phyloP scores from a whole-genome alignment of 2,888 invertebrate genomes.

The Torymus auratus region DNA sequence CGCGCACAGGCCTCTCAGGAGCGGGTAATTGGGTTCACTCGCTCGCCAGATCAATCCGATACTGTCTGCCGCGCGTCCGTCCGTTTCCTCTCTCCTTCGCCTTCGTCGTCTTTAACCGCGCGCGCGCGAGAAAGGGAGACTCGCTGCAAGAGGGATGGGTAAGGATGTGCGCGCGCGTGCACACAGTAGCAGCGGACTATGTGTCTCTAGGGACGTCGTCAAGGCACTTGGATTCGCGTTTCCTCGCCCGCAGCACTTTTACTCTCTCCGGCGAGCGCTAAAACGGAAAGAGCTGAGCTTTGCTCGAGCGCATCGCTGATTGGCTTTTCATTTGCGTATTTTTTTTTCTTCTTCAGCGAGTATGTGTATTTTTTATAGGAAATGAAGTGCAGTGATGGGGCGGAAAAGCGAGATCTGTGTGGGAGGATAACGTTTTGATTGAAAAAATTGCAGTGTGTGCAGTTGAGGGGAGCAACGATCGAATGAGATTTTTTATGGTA shows the following conservation, averaged over 20 bases:
- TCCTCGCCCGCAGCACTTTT: conserved; percentile 45
- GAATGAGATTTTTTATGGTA: no score
- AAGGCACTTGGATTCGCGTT: background rate
- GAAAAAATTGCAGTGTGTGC: background rate
- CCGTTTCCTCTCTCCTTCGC: conserved; percentile 66
- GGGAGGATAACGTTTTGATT: conserved; percentile 4
- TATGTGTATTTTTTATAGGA: no score
- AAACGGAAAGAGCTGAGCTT: conserved; percentile 29
- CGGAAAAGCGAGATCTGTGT: background rate
- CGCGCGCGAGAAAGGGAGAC: conserved; percentile 10
- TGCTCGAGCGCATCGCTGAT: background rate
- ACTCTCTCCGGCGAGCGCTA: conserved; percentile 22
- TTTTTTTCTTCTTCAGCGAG: no score
- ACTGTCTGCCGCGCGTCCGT: conserved; percentile 75
- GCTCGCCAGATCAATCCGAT: conserved; percentile 75
- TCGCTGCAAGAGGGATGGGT: background rate
- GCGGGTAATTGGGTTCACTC: conserved; percentile 77
- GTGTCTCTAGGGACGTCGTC: conserved; percentile 5
- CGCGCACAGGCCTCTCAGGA: conserved; percentile 63
- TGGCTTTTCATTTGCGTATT: conserved; percentile 7
- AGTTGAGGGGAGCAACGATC: no score
- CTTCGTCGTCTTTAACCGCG: background rate
- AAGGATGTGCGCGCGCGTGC: no score
- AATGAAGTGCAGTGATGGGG: no score
- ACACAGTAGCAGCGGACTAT: no score